A percentile compares a stretch with the other conserved stretches of the same genome.
Evolutionary conservation across 2,113 vertebrate species (phyloP).

Genomic region (Noturus placidus): DNA sequence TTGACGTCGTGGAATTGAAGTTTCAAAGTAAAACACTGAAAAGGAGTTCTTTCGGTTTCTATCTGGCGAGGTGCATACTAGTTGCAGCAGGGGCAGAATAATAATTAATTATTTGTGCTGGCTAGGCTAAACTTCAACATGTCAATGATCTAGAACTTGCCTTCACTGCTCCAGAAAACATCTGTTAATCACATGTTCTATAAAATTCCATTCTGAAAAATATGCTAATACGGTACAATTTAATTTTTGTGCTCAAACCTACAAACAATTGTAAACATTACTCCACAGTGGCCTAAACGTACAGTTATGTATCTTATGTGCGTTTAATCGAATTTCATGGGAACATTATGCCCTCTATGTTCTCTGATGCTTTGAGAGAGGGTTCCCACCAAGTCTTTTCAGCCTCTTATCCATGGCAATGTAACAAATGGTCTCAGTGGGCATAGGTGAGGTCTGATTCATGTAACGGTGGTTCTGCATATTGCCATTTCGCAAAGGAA

Average conservation of each 20-base stretch:
- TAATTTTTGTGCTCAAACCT: not conserved
- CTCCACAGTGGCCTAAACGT: not conserved
- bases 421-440: not conserved
- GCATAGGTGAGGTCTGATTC: not conserved
- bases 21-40: too few relatives aligned
- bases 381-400: not conserved
- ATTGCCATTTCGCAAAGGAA: conserved; percentile 30
- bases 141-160: not conserved
- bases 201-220: not conserved
- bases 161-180: not conserved
- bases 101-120: too few relatives aligned
- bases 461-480: conserved; percentile 8
- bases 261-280: not conserved
- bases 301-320: not conserved
- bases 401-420: not conserved
- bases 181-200: not conserved
- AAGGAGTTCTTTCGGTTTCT: too few relatives aligned
- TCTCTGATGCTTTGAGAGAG: not conserved
- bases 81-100: too few relatives aligned
- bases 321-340: not conserved
- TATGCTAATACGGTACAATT: not conserved
- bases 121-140: not conserved
- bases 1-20: too few relatives aligned
- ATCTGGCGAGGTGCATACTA: too few relatives aligned
- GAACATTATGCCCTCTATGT: not conserved